Evolutionary conservation across 1,140 invertebrate genomes (phyloP).

Genomic region (Hyphantria cunea): DNA sequence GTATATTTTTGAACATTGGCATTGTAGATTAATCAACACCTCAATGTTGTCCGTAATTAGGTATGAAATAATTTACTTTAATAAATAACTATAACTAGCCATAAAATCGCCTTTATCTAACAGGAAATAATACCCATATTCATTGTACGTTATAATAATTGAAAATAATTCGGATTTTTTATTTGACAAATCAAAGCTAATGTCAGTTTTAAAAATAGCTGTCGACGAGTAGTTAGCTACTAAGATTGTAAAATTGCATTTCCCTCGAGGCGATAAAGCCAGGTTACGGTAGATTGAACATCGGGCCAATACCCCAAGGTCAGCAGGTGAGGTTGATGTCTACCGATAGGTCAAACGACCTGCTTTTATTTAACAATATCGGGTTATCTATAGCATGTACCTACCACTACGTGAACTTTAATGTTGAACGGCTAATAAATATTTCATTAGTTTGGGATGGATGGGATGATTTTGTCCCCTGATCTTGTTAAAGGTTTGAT

Average conservation of each 20-base stretch:
- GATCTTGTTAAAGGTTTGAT: not conserved
- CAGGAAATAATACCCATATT: no score
- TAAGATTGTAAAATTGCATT: not conserved
- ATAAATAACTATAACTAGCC: no score
- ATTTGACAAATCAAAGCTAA: no score
- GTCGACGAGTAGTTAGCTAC: not conserved
- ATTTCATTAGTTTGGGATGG: constrained; percentile 3
- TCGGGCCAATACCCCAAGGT: constrained; percentile 16
- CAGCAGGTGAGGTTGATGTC: constrained; percentile 19
- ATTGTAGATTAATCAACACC: no score
- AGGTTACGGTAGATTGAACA: constrained; percentile 1
- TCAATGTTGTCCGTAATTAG: no score
- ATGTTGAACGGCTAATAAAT: constrained; percentile 2
- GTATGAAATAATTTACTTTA: no score
- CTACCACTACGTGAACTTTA: not conserved
- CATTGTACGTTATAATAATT: no score
- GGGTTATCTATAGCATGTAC: not conserved
- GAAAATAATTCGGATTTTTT: no score
- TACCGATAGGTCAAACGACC: constrained; percentile 13
- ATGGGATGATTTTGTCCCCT: not conserved
- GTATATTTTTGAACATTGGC: no score
- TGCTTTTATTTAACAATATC: constrained; percentile 2
- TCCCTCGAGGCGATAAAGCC: not conserved
- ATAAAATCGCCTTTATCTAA: no score
- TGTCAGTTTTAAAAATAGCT: no score